Conservation (phyloP, 2,888 invertebrate species). For the Oscheius sp. region DNA sequence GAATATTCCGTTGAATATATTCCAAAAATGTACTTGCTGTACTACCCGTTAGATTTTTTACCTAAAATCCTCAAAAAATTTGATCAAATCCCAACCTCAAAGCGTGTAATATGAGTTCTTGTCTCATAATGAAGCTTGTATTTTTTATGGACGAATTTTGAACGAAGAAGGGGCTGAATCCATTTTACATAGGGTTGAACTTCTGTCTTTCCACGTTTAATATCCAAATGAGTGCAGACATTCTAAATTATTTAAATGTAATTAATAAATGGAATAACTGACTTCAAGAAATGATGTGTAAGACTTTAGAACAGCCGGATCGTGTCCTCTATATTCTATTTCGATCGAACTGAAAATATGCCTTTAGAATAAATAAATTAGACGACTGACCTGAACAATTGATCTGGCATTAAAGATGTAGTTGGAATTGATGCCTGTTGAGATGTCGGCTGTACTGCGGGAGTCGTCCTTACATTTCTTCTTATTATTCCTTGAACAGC, state of each 20-base stretch:
- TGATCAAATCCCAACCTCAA: constrained; percentile 74
- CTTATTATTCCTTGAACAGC: background rate
- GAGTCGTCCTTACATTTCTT: background rate
- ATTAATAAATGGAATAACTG: background rate
- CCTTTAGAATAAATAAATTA: background rate
- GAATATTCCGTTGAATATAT: constrained; percentile 93
- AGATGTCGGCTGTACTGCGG: background rate
- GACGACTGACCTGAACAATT: constrained; percentile 9
- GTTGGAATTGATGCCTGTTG: background rate
- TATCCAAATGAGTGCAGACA: constrained; percentile 55
- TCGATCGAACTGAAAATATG: constrained; percentile 49
- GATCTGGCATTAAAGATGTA: constrained; percentile 2
- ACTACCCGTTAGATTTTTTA: constrained; percentile 88
- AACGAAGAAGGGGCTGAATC: constrained; percentile 81
- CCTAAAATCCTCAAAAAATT: constrained; percentile 66
- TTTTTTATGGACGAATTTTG: constrained; percentile 89
- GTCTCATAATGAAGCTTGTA: constrained; percentile 94
- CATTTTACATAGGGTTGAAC: constrained; percentile 64
- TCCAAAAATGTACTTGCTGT: constrained; percentile 94
- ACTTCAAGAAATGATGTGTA: constrained; percentile 66
- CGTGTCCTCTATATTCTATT: constrained; percentile 66
- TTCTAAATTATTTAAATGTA: constrained; percentile 41
- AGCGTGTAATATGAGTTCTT: constrained; percentile 86
- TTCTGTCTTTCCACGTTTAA: constrained; percentile 46
- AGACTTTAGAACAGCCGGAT: constrained; percentile 63